Conservation (phyloP, 1,140 invertebrate genomes). For the Cherax quadricarinatus region DNA sequence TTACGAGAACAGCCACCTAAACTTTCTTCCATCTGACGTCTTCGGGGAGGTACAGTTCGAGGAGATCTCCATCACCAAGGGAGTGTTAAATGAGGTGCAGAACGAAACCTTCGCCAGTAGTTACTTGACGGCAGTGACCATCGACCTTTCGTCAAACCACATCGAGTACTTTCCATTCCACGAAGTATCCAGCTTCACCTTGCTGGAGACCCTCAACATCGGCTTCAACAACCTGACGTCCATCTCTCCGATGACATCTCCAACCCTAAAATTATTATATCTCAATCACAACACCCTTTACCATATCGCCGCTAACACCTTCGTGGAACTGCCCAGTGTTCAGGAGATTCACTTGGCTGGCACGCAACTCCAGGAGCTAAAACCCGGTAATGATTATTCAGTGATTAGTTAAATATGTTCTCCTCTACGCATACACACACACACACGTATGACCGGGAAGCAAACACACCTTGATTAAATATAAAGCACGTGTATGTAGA, state of each 20-base stretch:
- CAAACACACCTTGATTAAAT: no score
- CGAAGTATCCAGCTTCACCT: not conserved
- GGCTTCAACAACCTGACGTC: not conserved
- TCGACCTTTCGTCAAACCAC: not conserved
- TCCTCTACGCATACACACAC: no score
- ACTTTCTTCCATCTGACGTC: not conserved
- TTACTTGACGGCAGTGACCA: not conserved
- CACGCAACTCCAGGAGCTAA: no score
- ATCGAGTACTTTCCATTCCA: not conserved
- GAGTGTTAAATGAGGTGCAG: not conserved
- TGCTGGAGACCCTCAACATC: not conserved
- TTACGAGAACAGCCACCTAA: not conserved
- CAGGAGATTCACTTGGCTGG: not conserved
- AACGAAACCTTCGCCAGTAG: not conserved
- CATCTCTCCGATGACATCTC: not conserved
- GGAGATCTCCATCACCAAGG: not conserved
- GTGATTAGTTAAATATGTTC: no score
- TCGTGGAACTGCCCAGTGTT: not conserved
- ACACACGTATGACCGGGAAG: no score
- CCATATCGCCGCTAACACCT: not conserved
- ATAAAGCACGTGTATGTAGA: no score
- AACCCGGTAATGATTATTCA: no score
- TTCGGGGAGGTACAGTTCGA: not conserved
- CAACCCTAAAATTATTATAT: not conserved
- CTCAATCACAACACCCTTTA: not conserved